Conservation (phyloP, 2,113 vertebrate species). For the Macaca mulatta region DNA sequence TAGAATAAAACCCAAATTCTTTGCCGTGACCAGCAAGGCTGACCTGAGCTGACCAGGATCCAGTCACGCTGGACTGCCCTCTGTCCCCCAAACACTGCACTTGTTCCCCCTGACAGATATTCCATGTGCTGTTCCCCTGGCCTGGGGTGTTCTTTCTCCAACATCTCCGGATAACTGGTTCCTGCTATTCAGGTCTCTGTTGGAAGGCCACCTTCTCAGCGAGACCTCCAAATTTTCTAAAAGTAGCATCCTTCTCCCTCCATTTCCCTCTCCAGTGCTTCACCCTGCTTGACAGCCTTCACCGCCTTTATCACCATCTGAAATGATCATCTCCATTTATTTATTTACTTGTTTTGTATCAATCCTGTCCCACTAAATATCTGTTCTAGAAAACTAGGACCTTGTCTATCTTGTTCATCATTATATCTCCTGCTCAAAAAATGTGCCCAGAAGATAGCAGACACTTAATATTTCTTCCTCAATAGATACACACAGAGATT, state of each 20-base stretch:
- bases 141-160: background rate
- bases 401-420: background rate
- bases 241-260: background rate
- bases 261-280: background rate
- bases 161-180: background rate
- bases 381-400: background rate
- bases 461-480: background rate
- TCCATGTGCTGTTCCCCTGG: accelerated
- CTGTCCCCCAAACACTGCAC: background rate
- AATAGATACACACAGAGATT: background rate
- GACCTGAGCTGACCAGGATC: background rate
- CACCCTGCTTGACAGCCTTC: background rate
- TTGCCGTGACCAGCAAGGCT: background rate
- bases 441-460: background rate
- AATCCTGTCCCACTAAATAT: background rate
- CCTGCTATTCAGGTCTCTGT: background rate
- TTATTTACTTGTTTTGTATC: background rate
- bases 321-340: background rate
- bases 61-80: background rate
- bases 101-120: background rate
- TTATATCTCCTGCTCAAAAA: background rate
- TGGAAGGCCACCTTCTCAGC: background rate
- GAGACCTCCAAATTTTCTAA: background rate
- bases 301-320: background rate
- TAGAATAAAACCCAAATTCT: background rate